Evolutionary conservation across 2,888 invertebrate species (phyloP).

Genomic region (Drosophila robusta): DNA sequence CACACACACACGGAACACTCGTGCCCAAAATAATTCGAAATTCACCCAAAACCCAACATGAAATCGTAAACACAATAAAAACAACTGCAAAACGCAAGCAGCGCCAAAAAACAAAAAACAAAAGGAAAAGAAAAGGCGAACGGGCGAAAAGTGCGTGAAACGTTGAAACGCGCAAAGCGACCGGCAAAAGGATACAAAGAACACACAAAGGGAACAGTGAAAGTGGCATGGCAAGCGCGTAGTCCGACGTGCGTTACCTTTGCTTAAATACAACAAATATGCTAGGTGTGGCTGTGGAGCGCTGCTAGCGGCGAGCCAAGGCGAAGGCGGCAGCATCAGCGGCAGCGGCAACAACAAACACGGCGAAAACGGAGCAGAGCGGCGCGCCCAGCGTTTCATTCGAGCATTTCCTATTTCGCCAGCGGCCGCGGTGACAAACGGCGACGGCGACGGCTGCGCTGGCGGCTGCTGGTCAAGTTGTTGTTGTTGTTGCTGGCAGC

Average conservation of each 20-base stretch:
- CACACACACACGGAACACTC: conserved; percentile 29
- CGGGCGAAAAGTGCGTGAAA: conserved; percentile 48
- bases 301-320: conserved; percentile 41
- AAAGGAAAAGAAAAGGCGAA: conserved; percentile 13
- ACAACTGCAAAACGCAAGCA: conserved; percentile 24
- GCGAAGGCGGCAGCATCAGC: conserved; percentile 33
- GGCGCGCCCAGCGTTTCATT: neutral
- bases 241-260: conserved; percentile 1
- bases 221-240: conserved; percentile 46
- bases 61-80: conserved; percentile 9
- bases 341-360: conserved; percentile 34
- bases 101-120: conserved; percentile 52
- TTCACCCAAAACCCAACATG: conserved; percentile 6
- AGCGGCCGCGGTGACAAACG: conserved; percentile 46
- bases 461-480: conserved; percentile 48
- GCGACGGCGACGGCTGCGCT: conserved; percentile 42
- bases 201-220: conserved; percentile 26
- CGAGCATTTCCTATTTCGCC: conserved; percentile 12
- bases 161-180: conserved; percentile 35
- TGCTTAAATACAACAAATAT: conserved; percentile 38
- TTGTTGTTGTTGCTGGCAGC: conserved; percentile 42
- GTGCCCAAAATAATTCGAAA: conserved; percentile 29
- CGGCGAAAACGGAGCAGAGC: conserved; percentile 15
- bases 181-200: conserved; percentile 40
- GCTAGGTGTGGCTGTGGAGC: conserved; percentile 61